phyloP scores from a whole-genome alignment of 2,797 vertebrate genomes.

The Pangasius mekongensis region DNA sequence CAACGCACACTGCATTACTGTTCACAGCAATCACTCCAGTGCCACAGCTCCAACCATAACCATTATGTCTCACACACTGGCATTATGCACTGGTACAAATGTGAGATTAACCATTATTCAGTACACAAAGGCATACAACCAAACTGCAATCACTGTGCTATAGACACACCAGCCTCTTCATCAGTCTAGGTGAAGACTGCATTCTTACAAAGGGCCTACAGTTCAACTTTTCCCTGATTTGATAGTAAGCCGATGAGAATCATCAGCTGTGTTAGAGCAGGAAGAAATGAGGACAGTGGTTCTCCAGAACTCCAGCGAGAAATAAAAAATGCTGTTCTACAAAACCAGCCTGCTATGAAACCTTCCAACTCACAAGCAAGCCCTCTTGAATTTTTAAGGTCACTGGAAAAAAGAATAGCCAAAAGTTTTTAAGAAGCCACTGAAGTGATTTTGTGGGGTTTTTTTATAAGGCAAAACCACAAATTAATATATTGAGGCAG shows the following conservation, averaged over 20 bases:
- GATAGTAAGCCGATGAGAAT: constrained; percentile 9
- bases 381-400: background rate
- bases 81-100: constrained; percentile 15
- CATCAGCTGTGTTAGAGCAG: background rate
- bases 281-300: background rate
- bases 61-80: constrained; percentile 13
- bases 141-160: constrained; percentile 5
- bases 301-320: background rate
- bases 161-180: constrained; percentile 4
- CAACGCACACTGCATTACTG: constrained; percentile 32
- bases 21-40: constrained; percentile 32
- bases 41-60: constrained; percentile 33
- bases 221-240: background rate
- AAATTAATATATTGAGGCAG: background rate
- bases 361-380: background rate
- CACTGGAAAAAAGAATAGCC: background rate
- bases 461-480: background rate
- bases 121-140: constrained; percentile 14
- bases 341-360: background rate
- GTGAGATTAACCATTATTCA: constrained; percentile 29
- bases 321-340: background rate
- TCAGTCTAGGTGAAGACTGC: constrained; percentile 16
- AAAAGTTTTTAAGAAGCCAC: background rate
- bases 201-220: background rate
- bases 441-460: background rate